phyloP scores from a whole-genome alignment of 2,888 invertebrate species.

The Hirudinaria manillensis region DNA sequence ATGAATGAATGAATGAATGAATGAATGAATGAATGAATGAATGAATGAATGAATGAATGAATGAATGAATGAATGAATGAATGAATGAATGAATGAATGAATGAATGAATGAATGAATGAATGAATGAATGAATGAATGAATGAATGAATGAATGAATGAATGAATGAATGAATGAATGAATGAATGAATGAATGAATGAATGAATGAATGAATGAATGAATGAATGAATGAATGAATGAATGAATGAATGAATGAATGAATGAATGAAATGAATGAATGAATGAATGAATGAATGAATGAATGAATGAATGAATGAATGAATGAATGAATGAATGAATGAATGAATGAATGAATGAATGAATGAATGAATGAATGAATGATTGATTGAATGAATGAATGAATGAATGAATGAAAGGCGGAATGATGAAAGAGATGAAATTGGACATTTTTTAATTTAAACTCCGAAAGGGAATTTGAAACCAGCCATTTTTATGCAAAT shows the following conservation, averaged over 20 bases:
- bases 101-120: conserved; percentile 23
- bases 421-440: conserved; percentile 12
- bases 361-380: conserved; percentile 14
- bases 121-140: conserved; percentile 13
- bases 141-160: not conserved
- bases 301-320: not conserved
- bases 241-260: conserved; percentile 22
- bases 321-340: conserved; percentile 1
- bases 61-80: conserved; percentile 19
- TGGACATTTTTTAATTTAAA: conserved; percentile 9
- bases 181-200: conserved; percentile 5
- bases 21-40: conserved; percentile 6
- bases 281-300: not conserved
- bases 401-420: conserved; percentile 12
- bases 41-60: not conserved
- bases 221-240: conserved; percentile 14
- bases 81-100: conserved; percentile 12
- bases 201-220: conserved; percentile 11
- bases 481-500: conserved; percentile 13
- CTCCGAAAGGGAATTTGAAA: not conserved
- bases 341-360: conserved; percentile 7
- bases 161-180: not conserved
- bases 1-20: not conserved
- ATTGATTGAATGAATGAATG: conserved; percentile 19
- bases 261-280: conserved; percentile 19